These are phyloP conservation scores for Glaucidium brasilianum DNA, from an alignment of 2,113 vertebrate species.

Conservation along the genomic window DNA sequence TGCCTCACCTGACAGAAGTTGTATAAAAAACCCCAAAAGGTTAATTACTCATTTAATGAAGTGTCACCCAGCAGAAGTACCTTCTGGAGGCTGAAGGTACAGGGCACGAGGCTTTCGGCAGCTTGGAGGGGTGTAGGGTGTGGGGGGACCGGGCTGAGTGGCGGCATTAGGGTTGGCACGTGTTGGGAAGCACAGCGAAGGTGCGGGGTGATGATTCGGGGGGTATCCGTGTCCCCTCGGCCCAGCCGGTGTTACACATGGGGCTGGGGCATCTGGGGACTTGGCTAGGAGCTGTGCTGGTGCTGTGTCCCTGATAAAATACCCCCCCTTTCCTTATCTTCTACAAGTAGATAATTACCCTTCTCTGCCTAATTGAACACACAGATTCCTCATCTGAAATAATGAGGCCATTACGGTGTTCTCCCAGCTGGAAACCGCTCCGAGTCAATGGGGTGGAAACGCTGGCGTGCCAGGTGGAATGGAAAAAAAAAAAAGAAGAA, in stretches of 20 bases:
- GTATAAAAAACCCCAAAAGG: not conserved
- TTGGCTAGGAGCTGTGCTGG: not conserved
- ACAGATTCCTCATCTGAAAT: slow-evolving; percentile 39
- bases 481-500: not conserved
- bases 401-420: slow-evolving; percentile 56
- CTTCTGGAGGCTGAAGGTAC: not conserved
- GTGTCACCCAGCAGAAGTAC: not conserved
- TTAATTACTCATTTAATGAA: slow-evolving; percentile 28
- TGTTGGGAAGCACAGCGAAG: not conserved
- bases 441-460: not conserved
- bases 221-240: fast-evolving
- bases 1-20: not conserved
- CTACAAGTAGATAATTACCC: slow-evolving; percentile 63
- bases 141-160: not conserved
- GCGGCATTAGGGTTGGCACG: fast-evolving
- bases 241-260: fast-evolving
- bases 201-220: fast-evolving
- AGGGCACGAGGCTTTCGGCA: not conserved
- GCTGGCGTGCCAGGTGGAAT: slow-evolving; percentile 3
- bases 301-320: not conserved
- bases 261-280: not conserved
- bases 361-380: slow-evolving; percentile 63
- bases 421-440: slow-evolving; percentile 20
- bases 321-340: not conserved
- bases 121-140: not conserved